A percentile compares a stretch with the other conserved stretches of the same genome.
Conservation (phyloP, 2,888 invertebrate genomes). For the Chrysomela aeneicollis region DNA sequence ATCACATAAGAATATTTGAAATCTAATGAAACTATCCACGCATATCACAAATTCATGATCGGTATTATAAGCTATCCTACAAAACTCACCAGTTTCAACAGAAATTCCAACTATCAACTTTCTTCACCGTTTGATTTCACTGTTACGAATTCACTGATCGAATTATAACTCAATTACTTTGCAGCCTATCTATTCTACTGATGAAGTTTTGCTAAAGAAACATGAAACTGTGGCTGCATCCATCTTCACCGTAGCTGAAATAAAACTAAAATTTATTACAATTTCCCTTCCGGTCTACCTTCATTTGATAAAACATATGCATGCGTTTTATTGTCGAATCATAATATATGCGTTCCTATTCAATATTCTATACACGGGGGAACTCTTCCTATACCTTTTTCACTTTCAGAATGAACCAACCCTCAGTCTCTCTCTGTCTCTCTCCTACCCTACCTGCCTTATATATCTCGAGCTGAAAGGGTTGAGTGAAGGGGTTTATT, state of each 20-base stretch:
- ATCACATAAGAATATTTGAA: no score
- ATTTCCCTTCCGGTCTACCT: slow-evolving; percentile 27
- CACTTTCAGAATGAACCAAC: slow-evolving; percentile 44
- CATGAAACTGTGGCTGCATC: not conserved
- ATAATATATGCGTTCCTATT: slow-evolving; percentile 57
- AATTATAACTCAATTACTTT: no score
- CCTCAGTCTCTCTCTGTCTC: slow-evolving; percentile 42
- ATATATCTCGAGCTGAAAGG: slow-evolving; percentile 32
- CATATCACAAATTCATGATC: no score
- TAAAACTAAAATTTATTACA: slow-evolving; percentile 18
- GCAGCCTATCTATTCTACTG: not conserved
- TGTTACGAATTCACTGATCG: no score
- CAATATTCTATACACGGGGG: slow-evolving; percentile 52
- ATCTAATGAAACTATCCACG: no score
- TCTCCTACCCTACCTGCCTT: slow-evolving; percentile 47
- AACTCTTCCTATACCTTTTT: slow-evolving; percentile 58
- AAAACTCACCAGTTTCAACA: no score
- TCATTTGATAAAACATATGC: slow-evolving; percentile 49
- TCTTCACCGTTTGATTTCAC: no score
- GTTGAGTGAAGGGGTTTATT: slow-evolving; percentile 40
- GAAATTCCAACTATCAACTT: no score
- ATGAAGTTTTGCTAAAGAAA: not conserved
- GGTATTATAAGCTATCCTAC: no score
- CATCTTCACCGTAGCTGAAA: not conserved
- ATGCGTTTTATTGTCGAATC: slow-evolving; percentile 53